Evolutionary conservation across 2,888 invertebrate species (phyloP).

Genomic region (Allygus modestus): DNA sequence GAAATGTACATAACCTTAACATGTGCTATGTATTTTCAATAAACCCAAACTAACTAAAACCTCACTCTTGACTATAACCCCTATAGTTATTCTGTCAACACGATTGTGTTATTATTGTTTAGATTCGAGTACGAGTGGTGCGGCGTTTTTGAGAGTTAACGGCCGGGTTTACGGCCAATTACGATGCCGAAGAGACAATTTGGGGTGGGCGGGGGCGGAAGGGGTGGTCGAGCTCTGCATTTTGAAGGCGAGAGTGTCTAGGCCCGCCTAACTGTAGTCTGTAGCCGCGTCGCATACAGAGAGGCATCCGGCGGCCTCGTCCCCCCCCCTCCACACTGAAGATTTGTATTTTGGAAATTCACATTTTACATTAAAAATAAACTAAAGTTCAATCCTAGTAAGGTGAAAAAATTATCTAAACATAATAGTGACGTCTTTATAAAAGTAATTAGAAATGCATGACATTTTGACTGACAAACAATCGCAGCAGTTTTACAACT

Average conservation of each 20-base stretch:
- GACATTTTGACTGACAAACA: no score
- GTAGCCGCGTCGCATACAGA: constrained; percentile 10
- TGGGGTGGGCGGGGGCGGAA: constrained; percentile 2
- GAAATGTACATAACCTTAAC: no score
- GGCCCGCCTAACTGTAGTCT: constrained; percentile 22
- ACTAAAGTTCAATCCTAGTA: no score
- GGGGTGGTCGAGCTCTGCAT: constrained; percentile 24
- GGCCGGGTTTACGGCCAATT: constrained; percentile 30
- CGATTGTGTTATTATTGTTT: constrained; percentile 17
- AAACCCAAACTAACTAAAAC: neutral
- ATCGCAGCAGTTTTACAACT: no score
- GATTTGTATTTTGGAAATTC: no score
- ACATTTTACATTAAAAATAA: no score
- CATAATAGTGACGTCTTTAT: no score
- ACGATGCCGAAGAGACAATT: constrained; percentile 48
- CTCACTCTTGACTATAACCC: neutral
- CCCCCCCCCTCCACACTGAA: no score
- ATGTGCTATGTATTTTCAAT: no score
- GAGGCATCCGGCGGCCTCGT: neutral
- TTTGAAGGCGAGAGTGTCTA: constrained; percentile 37
- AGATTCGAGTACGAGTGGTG: neutral
- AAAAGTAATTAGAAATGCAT: no score
- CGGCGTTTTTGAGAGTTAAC: constrained; percentile 35
- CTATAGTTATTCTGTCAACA: neutral
- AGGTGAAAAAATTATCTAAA: no score